Base-by-base conservation (phyloP, 2,113 vertebrate species). In the Etheostoma cragini region DNA sequence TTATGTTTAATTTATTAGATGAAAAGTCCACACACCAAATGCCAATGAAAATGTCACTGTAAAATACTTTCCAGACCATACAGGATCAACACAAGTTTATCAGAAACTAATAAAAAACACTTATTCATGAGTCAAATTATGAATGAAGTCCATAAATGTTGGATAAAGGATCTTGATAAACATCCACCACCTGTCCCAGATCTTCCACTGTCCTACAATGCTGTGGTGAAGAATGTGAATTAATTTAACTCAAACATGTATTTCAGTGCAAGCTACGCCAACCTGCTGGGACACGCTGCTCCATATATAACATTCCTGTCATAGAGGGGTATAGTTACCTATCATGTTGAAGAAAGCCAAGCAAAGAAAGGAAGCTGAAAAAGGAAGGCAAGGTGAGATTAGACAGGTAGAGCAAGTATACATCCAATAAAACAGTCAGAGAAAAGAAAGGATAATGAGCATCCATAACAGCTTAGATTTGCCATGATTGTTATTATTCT, bases 261-360 rank as follows among this genome's bases (percentile, higher is more conserved):
- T 88, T 85, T 89, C 78, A 81, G 78, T 80, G 70, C 63, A 85
- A 78, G 80, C 81, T 76, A 76, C 30, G 63, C 79, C 76, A 72
- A 76, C 92, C 69, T 87, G 93, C 87, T 24, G 75, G 68, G 86
- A 79, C 93, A 84, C 0, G 93, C 84, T 88, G 12, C 62, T 61
- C 69, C 47, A 26, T 74, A 62, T 75, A n/a, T 33, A 83, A 72
- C 92, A 93, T 94, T 94, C 93, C 91, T 90, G 76, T 85, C 52
- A 76, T n/a, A 12, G 16, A 75, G 42, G 64, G 15, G 33, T 72
- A 67, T 53, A 78, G 62, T 70, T 68, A 64, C 57, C 67, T 66
- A 49, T 74, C 53, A 50, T 49, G 38, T 3, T 38, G 26, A 42
- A 58, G 69, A 62, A 76, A 50, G 35, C 3, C 50, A 12, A 58